A percentile compares a stretch with the other conserved stretches of the same genome.
Evolutionary conservation across 1,140 invertebrate genomes (phyloP).

Genomic region (Hestina assimilis): DNA sequence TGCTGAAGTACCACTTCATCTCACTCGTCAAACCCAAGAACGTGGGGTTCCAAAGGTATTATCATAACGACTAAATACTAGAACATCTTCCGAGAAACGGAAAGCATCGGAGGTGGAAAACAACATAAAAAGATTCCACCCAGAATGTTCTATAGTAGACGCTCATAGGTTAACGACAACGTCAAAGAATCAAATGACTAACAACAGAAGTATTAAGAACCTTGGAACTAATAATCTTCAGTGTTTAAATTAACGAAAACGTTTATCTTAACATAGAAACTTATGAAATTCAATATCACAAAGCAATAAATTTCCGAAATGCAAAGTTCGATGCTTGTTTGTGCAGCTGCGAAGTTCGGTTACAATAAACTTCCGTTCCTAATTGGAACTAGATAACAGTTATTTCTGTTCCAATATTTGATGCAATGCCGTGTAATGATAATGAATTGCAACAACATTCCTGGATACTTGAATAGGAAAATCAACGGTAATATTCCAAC

Average conservation of each 20-base stretch:
- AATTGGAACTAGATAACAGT: conserved; percentile 29
- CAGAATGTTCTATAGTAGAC: no score
- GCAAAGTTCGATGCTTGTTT: conserved; percentile 21
- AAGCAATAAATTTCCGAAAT: conserved; percentile 22
- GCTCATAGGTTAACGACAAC: no score
- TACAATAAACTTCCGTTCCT: conserved; percentile 21
- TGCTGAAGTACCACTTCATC: no score
- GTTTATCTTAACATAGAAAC: neutral
- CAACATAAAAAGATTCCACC: no score
- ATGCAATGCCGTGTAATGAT: conserved; percentile 8
- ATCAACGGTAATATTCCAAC: neutral
- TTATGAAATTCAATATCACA: conserved; percentile 13
- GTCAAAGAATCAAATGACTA: neutral
- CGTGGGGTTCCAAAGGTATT: no score
- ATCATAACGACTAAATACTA: no score
- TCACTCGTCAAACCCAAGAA: no score
- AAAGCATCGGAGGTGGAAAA: no score
- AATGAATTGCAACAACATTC: conserved; percentile 3
- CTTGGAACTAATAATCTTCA: neutral
- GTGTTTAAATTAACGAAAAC: neutral
- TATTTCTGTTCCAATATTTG: conserved; percentile 25
- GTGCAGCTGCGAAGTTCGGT: conserved; percentile 22
- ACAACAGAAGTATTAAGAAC: neutral
- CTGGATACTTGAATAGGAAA: conserved; percentile 2
- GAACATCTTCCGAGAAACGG: no score